Evolutionary conservation across 1,140 invertebrate species (phyloP).

Genomic region (Papilio aristodemus): DNA sequence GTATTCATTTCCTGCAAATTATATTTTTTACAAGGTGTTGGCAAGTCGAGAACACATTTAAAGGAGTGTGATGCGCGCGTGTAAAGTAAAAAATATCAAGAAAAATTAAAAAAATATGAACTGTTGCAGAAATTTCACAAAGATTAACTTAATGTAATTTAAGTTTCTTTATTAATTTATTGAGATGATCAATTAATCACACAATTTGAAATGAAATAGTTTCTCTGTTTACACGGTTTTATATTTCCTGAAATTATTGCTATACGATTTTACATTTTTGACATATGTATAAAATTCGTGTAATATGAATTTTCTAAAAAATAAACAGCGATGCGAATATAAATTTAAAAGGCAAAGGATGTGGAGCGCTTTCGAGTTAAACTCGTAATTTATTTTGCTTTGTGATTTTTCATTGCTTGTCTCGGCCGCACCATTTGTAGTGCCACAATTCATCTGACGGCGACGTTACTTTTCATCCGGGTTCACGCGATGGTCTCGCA

Average conservation of each 20-base stretch:
- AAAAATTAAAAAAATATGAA: neutral
- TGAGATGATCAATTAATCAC: too few relatives aligned
- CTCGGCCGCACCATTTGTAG: conserved; percentile 48
- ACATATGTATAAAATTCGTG: neutral
- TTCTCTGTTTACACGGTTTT: too few relatives aligned
- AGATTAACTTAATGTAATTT: too few relatives aligned
- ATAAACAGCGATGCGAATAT: conserved; percentile 18
- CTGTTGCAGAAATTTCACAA: too few relatives aligned
- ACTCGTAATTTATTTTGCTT: conserved; percentile 59
- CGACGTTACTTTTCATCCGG: conserved; percentile 44
- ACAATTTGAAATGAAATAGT: too few relatives aligned
- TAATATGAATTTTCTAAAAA: conserved; percentile 1
- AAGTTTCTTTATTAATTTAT: too few relatives aligned
- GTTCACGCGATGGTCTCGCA: conserved; percentile 39
- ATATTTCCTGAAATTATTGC: too few relatives aligned
- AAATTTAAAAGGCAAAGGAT: conserved; percentile 36
- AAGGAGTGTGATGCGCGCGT: neutral
- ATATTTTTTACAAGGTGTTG: neutral
- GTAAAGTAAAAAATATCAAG: neutral
- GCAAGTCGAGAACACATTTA: neutral
- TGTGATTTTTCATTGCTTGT: conserved; percentile 61
- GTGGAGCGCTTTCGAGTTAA: conserved; percentile 47
- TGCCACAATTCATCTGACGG: conserved; percentile 47
- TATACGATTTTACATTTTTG: too few relatives aligned
- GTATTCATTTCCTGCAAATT: neutral